A percentile compares a stretch with the other conserved stretches of the same genome.
Conservation (phyloP, 2,113 vertebrate species). For the Syngnathus scovelli region DNA sequence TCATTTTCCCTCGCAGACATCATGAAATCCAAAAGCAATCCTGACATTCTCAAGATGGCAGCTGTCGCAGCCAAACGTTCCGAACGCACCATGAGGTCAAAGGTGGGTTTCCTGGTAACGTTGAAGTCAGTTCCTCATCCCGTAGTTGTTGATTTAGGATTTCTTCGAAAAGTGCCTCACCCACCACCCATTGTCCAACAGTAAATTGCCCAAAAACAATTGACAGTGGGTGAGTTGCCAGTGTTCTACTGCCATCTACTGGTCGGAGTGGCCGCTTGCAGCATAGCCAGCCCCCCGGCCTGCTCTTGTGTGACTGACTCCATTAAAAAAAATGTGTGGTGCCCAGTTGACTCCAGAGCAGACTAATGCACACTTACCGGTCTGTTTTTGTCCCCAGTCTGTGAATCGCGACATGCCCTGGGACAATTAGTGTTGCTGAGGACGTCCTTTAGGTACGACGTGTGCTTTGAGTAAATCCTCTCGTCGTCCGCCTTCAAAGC, state of each 20-base stretch:
- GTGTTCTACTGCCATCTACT: slow-evolving; percentile 51
- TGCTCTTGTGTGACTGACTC: slow-evolving; percentile 16
- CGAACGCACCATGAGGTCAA: slow-evolving; percentile 75
- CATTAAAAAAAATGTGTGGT: slow-evolving; percentile 19
- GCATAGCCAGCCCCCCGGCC: neutral
- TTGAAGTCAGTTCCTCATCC: neutral
- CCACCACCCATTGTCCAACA: neutral
- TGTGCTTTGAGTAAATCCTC: slow-evolving; percentile 29
- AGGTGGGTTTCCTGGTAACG: slow-evolving; percentile 51
- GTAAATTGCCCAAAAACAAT: neutral
- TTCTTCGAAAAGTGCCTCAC: neutral
- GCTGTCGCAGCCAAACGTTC: slow-evolving; percentile 76
- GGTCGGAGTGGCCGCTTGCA: slow-evolving; percentile 17
- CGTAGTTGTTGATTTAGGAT: neutral
- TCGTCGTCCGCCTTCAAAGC: slow-evolving; percentile 18
- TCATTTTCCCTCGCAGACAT: slow-evolving; percentile 59
- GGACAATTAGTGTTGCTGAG: slow-evolving; percentile 71
- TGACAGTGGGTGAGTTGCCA: neutral
- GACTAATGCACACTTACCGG: slow-evolving; percentile 62
- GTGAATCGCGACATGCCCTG: slow-evolving; percentile 74
- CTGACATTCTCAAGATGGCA: slow-evolving; percentile 79
- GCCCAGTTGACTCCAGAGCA: slow-evolving; percentile 10
- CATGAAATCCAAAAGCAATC: slow-evolving; percentile 82
- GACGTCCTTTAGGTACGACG: slow-evolving; percentile 68
- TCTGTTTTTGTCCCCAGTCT: slow-evolving; percentile 70